These are phyloP conservation scores for Hirundichthys speculiger DNA, from an alignment of 2,113 vertebrate species.

Conservation along the genomic window DNA sequence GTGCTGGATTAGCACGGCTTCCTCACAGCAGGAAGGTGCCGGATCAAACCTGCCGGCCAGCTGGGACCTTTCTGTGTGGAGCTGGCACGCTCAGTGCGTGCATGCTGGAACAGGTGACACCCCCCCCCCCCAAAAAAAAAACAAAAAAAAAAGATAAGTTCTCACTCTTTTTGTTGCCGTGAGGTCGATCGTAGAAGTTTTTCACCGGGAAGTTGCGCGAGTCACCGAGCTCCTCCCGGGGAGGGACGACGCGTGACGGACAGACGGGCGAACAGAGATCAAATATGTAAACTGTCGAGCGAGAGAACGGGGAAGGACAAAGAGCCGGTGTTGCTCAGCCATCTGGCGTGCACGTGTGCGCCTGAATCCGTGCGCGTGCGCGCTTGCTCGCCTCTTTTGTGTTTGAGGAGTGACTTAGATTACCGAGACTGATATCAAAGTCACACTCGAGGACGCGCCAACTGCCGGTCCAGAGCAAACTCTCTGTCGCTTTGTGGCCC, in stretches of 20 bases:
- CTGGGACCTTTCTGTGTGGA: too few relatives aligned
- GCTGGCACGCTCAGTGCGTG: too few relatives aligned
- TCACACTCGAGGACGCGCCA: slow-evolving; percentile 61
- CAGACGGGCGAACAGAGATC: slow-evolving; percentile 17
- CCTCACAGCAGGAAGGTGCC: too few relatives aligned
- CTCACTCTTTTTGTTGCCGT: too few relatives aligned
- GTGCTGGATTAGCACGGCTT: too few relatives aligned
- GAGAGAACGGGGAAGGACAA: slow-evolving; percentile 49
- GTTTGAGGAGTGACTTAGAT: slow-evolving; percentile 72
- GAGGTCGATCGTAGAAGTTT: too few relatives aligned
- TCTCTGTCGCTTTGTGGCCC: slow-evolving; percentile 16
- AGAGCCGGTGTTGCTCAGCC: slow-evolving; percentile 54
- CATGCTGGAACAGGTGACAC: too few relatives aligned
- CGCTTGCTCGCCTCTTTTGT: slow-evolving; percentile 61
- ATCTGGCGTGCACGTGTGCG: slow-evolving; percentile 56
- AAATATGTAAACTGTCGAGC: slow-evolving; percentile 32
- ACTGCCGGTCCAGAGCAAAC: slow-evolving; percentile 28
- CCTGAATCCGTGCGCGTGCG: background rate
- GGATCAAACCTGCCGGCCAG: too few relatives aligned
- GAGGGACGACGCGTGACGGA: background rate
- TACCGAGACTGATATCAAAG: slow-evolving; percentile 77
- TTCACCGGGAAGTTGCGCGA: too few relatives aligned
- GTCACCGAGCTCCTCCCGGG: background rate
- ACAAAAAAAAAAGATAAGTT: too few relatives aligned
- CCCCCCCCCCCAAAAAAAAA: too few relatives aligned